These are phyloP conservation scores for Priocnemis perturbator DNA, from an alignment of 2,888 invertebrate species.

Conservation along the genomic window DNA sequence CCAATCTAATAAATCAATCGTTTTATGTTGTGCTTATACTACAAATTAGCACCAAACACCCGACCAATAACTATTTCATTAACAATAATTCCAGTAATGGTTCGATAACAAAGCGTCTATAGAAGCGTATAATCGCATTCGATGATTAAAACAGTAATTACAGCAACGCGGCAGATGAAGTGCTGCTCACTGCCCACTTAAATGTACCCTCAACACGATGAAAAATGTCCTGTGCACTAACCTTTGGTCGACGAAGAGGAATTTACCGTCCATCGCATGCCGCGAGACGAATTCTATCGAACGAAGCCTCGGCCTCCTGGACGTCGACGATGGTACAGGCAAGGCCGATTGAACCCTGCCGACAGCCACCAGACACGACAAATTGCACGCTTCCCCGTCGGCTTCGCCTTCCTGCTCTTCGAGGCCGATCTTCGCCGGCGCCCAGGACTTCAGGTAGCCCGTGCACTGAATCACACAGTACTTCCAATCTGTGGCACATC, in stretches of 20 bases:
- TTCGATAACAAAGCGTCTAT: too few relatives aligned
- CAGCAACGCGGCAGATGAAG: too few relatives aligned
- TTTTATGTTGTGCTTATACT: too few relatives aligned
- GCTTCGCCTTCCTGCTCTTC: slow-evolving; percentile 82
- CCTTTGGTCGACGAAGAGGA: slow-evolving; percentile 95
- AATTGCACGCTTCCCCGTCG: slow-evolving; percentile 80
- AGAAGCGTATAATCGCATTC: too few relatives aligned
- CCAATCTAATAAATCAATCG: too few relatives aligned
- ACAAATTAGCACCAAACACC: too few relatives aligned
- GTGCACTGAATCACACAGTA: slow-evolving; percentile 94
- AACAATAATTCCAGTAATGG: too few relatives aligned
- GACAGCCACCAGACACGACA: slow-evolving; percentile 93
- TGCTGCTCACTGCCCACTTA: too few relatives aligned
- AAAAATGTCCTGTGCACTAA: slow-evolving; percentile 66
- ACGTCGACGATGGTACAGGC: slow-evolving; percentile 53
- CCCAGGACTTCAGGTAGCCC: slow-evolving; percentile 95
- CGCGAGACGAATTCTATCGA: slow-evolving; percentile 88
- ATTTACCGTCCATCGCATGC: slow-evolving; percentile 93
- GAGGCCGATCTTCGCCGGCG: slow-evolving; percentile 85
- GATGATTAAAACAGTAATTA: too few relatives aligned
- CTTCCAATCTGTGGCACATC: slow-evolving; percentile 81
- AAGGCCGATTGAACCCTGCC: slow-evolving; percentile 83
- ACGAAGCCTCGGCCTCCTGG: slow-evolving; percentile 77
- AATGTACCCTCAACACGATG: too few relatives aligned
- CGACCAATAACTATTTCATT: too few relatives aligned